Percentiles rank a stretch among this genome's conserved stretches.
Evolutionary conservation across 2,888 invertebrate genomes (phyloP).

Genomic region (Catotricha subobsoleta): DNA sequence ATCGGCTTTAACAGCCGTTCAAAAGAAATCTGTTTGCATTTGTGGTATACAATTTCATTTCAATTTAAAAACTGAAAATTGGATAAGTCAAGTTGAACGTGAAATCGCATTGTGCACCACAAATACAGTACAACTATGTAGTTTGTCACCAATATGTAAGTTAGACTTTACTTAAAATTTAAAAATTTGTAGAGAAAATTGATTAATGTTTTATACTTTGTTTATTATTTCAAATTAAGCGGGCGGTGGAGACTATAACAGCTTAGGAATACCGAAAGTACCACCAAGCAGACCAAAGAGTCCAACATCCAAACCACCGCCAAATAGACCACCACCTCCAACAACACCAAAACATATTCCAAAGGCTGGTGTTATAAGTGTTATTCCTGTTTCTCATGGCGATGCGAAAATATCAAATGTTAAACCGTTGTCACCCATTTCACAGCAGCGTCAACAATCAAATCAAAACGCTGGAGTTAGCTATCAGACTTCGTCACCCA

Average conservation of each 20-base stretch:
- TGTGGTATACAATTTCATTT: slow-evolving; percentile 49
- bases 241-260: slow-evolving; percentile 12
- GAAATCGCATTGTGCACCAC: slow-evolving; percentile 72
- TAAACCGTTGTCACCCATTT: slow-evolving; percentile 3
- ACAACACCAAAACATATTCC: slow-evolving; percentile 28
- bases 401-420: not conserved
- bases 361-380: slow-evolving; percentile 37
- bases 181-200: slow-evolving; percentile 15
- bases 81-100: slow-evolving; percentile 63
- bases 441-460: not conserved
- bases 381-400: slow-evolving; percentile 17
- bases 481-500: too few species aligned
- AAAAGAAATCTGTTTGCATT: slow-evolving; percentile 38
- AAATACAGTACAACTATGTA: slow-evolving; percentile 61
- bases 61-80: slow-evolving; percentile 65
- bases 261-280: slow-evolving; percentile 33
- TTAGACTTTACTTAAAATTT: slow-evolving; percentile 17
- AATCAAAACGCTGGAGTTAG: too few species aligned
- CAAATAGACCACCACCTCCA: slow-evolving; percentile 35
- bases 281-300: slow-evolving; percentile 31
- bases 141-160: slow-evolving; percentile 1
- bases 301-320: slow-evolving; percentile 18
- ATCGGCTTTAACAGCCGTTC: slow-evolving; percentile 59
- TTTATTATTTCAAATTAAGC: not conserved
- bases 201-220: too few species aligned